Base-by-base conservation (phyloP, 2,888 invertebrate genomes). In the Tetramorium bicarinatum region DNA sequence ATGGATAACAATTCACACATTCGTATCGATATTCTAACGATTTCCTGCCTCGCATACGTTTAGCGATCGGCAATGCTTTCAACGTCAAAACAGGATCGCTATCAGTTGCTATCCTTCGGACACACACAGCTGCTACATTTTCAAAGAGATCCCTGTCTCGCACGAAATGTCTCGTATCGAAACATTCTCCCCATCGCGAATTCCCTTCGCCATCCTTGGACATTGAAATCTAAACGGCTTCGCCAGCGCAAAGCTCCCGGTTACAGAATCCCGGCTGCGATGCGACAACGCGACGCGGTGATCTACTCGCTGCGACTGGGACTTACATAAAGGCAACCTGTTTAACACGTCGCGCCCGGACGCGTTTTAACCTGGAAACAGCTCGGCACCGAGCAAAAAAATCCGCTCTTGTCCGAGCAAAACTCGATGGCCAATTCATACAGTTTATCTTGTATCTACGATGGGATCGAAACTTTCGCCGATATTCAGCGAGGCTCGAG, bases 311-410 rank as follows among this genome's bases (percentile, higher is more conserved):
- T 29, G 34, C 18, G 25, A n/a, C 61, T 25, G 64, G 25, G 34
- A 75, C 92, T 92, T 92, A 92, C 85, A 84, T 91, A 92, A 92
- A 87, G 79, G 34, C 69, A 79, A 87, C 82, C 85, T 85, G 85
- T 87, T 84, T 71, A 82, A 84, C 83, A 56, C 83, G 87, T 88
- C 83, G 62, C 72, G 77, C 76, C 83, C 81, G 81, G 71, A 69
- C 77, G 85, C 82, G 66, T 87, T 85, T 84, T 71, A 89, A 80
- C 80, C 83, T 88, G 84, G 86, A 88, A 88, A 86, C 80, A 83
- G 82, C 61, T 62, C 71, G 85, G 47, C 47, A 76, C 49, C 62
- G 69, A 47, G 84, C 61, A 85, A 89, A 87, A 44, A 83, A 83
- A 66, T 76, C 67, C 64, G n/a, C 41, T 69, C 72, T 29, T 59